Base-by-base conservation (phyloP, 2,113 vertebrate species). In the Agelaius phoeniceus region DNA sequence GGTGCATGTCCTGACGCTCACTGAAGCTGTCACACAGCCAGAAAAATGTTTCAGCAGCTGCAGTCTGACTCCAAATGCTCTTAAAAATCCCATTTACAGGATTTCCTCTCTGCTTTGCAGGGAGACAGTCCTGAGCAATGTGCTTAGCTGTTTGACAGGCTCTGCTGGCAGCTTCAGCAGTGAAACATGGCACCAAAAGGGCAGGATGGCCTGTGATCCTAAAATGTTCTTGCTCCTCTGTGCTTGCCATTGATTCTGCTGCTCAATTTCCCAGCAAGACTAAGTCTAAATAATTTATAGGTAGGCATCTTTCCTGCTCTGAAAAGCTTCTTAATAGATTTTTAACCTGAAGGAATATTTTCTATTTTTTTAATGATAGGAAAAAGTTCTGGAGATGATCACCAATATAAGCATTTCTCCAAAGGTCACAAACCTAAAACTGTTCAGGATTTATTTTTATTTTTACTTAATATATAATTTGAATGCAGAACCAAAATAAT, bases 81-180 rank as follows among this genome's bases (percentile, higher is more conserved):
- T 87, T 77, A 93, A 96, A 96, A 94, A 95, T 90, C 75, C 63
- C 31, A 21, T 92, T 91, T 93, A 33, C 28, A 69, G 46, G 75
- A 89, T 90, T 94, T 92, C 39, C 67, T 85, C 46, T 35, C 20
- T 71, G 68, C 81, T 89, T 92, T 86, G 80, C 67, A 57, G 51
- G 63, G 44, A 77, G 46, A 51, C 49, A 77, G 77, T 46, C 22
- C 46, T 59, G 21, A 81, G 63, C 43, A 57, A 31, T 2, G 30
- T 46, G 43, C 69, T 95, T 44, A 78, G 58, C 54, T 87, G 21
- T 78, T 71, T 87, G 43, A 33, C 31, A 61, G n/a, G 48, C 65
- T 69, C 46, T 88, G 21, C 55, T 90, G 72, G 59, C 72, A 88
- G 68, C 80, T 69, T 81, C 73, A 80, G 68, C 54, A 24, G 31